Evolutionary conservation across 2,113 vertebrate species (phyloP).

Genomic region (Spermophilus dauricus): DNA sequence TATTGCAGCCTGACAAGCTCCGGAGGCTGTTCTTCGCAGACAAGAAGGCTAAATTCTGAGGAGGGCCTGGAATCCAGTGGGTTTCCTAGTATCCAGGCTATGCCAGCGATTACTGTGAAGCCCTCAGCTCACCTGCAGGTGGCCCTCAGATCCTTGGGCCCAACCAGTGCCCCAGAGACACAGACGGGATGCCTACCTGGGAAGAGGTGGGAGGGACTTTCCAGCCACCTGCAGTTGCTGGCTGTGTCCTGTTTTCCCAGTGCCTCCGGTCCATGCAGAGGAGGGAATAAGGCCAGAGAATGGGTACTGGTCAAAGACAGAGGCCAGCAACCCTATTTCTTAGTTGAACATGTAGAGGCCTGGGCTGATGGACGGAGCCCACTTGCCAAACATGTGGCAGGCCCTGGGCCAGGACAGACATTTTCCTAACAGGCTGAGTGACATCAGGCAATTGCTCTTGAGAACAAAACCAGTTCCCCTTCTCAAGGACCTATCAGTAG

Average conservation of each 20-base stretch:
- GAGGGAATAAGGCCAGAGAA: neutral
- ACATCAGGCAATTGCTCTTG: neutral
- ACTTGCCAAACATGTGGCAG: neutral
- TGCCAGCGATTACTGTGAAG: neutral
- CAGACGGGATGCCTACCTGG: neutral
- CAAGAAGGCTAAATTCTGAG: slow-evolving; percentile 87
- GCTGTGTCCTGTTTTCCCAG: neutral
- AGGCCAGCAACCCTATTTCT: neutral
- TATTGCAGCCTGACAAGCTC: slow-evolving; percentile 90
- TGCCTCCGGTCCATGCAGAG: too few species aligned
- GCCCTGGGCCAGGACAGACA: too few species aligned
- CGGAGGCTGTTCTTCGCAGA: slow-evolving; percentile 89
- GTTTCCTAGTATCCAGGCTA: neutral
- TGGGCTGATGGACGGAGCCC: neutral
- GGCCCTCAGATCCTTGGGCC: neutral
- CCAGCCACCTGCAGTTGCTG: neutral
- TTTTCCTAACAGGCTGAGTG: neutral
- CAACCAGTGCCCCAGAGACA: neutral
- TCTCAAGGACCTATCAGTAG: neutral
- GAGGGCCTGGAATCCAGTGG: neutral
- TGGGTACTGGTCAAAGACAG: neutral
- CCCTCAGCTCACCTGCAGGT: neutral
- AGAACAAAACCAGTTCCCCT: neutral
- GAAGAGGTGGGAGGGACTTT: neutral
- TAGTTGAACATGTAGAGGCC: neutral